These are phyloP conservation scores for Cebidichthys violaceus DNA, from an alignment of 2,113 vertebrate species.

Conservation along the genomic window DNA sequence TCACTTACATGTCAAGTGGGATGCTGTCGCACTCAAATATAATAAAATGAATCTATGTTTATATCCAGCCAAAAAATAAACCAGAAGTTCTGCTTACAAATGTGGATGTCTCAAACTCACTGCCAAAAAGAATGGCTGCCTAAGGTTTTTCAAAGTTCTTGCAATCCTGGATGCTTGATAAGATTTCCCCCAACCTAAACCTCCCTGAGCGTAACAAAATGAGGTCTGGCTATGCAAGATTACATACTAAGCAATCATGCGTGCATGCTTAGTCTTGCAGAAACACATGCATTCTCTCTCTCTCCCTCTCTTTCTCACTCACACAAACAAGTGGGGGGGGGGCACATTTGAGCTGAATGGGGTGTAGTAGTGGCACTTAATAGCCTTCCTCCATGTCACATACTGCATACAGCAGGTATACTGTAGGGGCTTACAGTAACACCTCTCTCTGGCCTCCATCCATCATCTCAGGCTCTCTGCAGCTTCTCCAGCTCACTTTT, in stretches of 20 bases:
- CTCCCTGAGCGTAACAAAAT: slow-evolving; percentile 47
- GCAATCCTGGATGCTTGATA: slow-evolving; percentile 60
- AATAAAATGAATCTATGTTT: slow-evolving; percentile 17
- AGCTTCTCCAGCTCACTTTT: slow-evolving; percentile 15
- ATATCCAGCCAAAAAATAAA: slow-evolving; percentile 43
- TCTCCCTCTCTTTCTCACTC: not conserved
- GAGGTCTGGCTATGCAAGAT: slow-evolving; percentile 60
- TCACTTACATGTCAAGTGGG: not conserved
- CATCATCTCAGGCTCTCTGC: slow-evolving; percentile 34
- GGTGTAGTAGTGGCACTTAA: slow-evolving; percentile 36
- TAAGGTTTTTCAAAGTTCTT: slow-evolving; percentile 48
- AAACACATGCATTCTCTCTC: slow-evolving; percentile 49
- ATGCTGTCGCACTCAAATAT: slow-evolving; percentile 28
- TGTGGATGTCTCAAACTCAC: slow-evolving; percentile 31
- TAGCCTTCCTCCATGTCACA: slow-evolving; percentile 45
- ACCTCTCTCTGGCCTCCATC: slow-evolving; percentile 9
- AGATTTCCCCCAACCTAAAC: slow-evolving; percentile 28
- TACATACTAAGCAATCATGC: slow-evolving; percentile 42
- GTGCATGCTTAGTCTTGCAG: slow-evolving; percentile 42
- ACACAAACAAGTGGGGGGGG: not conserved
- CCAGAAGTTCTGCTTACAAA: slow-evolving; percentile 1
- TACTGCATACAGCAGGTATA: slow-evolving; percentile 40
- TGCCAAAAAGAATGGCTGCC: slow-evolving; percentile 32
- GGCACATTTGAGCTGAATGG: slow-evolving; percentile 12
- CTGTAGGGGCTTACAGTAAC: slow-evolving; percentile 26